Evolutionary conservation across 1,140 invertebrate genomes (phyloP).

Genomic region (Polypedilum pembai): DNA sequence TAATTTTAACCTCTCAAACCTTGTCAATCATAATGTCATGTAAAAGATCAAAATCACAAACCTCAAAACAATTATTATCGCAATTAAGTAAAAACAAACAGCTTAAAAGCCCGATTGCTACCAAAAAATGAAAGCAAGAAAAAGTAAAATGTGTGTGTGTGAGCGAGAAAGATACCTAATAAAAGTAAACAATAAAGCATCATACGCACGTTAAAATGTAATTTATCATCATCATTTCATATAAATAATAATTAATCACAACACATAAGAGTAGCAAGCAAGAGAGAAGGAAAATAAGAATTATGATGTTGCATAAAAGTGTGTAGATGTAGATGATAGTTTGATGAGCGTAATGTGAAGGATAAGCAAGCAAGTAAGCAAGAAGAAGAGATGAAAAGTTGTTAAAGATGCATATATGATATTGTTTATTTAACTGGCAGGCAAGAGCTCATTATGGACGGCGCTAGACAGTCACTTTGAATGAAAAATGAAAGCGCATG

Average conservation of each 20-base stretch:
- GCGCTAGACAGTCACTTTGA: too few species aligned
- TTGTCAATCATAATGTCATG: too few species aligned
- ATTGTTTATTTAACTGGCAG: neutral
- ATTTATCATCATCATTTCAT: slow-evolving; percentile 19
- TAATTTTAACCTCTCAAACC: too few species aligned
- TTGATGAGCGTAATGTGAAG: neutral
- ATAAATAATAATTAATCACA: slow-evolving; percentile 20
- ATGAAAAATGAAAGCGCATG: too few species aligned
- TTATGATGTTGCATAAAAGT: slow-evolving; percentile 18
- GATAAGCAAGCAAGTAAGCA: too few species aligned
- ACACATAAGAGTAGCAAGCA: neutral
- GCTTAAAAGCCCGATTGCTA: too few species aligned
- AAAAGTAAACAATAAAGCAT: slow-evolving; percentile 19
- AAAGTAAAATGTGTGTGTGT: too few species aligned
- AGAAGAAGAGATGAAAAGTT: neutral
- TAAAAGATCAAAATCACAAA: too few species aligned
- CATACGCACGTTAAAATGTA: slow-evolving; percentile 10
- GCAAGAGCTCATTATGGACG: neutral
- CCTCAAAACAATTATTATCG: too few species aligned
- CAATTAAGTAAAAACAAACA: too few species aligned
- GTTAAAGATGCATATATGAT: neutral
- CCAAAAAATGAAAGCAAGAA: too few species aligned
- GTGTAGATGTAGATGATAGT: neutral
- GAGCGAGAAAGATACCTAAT: neutral
- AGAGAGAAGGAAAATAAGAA: neutral